Percentiles rank a stretch among this genome's conserved stretches.
Evolutionary conservation across 2,797 vertebrate genomes (phyloP).

Genomic region (Periparus ater): DNA sequence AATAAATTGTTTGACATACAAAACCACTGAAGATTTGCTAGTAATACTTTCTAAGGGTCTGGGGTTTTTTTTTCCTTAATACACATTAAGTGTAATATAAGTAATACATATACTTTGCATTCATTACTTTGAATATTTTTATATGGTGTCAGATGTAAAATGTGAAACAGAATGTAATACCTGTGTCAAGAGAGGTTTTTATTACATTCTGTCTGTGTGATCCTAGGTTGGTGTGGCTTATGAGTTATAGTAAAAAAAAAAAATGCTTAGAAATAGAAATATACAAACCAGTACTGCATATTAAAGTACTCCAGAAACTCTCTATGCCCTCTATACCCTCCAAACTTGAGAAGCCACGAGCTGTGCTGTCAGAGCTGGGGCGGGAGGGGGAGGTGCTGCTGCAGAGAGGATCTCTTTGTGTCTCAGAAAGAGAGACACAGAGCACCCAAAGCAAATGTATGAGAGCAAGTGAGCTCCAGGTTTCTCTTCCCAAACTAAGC

Average conservation of each 20-base stretch:
- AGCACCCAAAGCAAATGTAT: background rate
- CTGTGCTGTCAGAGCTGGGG: background rate
- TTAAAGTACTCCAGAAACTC: background rate
- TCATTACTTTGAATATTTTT: background rate
- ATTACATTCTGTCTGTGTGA: background rate
- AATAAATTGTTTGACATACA: background rate
- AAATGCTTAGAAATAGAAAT: background rate
- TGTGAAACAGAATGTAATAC: background rate
- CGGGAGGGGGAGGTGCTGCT: background rate
- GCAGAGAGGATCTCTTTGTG: background rate
- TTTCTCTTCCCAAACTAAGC: background rate
- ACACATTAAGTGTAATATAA: too few species aligned
- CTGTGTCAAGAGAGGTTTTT: background rate
- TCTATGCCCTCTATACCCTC: fast-evolving
- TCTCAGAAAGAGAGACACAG: background rate
- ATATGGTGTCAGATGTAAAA: background rate
- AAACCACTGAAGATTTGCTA: background rate
- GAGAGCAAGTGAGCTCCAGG: fast-evolving
- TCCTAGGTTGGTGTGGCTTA: background rate
- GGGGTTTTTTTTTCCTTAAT: background rate
- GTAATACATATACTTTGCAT: background rate
- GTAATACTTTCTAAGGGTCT: background rate
- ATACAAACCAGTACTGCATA: background rate
- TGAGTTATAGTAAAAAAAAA: background rate
- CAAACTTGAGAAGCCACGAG: background rate